A percentile compares a stretch with the other conserved stretches of the same genome.
phyloP scores from a whole-genome alignment of 2,888 invertebrate species.

The Halictus quadricinctus region DNA sequence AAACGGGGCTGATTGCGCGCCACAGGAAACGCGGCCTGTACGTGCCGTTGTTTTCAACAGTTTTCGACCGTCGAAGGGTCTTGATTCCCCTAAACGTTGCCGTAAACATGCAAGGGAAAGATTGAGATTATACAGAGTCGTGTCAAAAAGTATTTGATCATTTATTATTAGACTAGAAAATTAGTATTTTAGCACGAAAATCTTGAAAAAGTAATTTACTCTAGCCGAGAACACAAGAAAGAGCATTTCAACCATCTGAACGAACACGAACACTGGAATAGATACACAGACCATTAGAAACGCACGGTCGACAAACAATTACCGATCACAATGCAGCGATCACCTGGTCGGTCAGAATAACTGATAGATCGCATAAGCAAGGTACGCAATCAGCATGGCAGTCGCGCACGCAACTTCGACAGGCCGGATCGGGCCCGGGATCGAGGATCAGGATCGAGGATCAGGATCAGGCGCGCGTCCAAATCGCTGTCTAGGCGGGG shows the following conservation, averaged over 20 bases:
- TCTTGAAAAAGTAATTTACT: background rate
- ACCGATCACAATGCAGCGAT: background rate
- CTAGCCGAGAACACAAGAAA: background rate
- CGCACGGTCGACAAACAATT: background rate
- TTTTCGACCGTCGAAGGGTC: background rate
- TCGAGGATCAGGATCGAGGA: background rate
- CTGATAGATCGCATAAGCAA: background rate
- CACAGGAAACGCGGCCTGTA: background rate
- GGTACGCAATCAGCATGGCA: background rate
- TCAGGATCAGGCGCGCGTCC: background rate
- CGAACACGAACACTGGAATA: background rate
- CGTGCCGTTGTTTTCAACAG: background rate
- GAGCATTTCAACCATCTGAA: background rate
- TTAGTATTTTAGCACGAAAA: no score
- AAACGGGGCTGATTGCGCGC: background rate
- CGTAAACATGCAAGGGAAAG: background rate
- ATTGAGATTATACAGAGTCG: no score
- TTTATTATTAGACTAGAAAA: no score
- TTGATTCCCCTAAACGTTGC: background rate
- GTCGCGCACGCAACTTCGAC: constrained; percentile 12
- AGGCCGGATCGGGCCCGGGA: background rate
- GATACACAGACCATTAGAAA: background rate
- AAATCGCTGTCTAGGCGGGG: background rate
- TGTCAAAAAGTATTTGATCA: no score
- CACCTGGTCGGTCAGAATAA: background rate